Evolutionary conservation across 2,797 vertebrate species (phyloP).

Genomic region (Sebastes iracundus): DNA sequence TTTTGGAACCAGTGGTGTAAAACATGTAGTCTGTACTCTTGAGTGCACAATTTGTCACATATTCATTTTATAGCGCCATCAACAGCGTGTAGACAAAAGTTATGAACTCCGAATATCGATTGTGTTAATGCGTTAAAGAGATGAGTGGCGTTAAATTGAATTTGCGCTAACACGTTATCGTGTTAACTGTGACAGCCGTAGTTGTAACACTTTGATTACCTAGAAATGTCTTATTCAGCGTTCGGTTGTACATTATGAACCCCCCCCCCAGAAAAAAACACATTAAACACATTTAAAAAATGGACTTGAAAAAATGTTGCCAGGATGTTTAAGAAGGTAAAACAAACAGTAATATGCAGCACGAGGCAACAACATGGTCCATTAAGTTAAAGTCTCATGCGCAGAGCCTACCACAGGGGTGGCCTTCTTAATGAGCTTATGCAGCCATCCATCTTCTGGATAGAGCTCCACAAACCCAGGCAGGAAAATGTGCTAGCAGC

Average conservation of each 20-base stretch:
- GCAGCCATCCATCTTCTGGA: conserved; percentile 40
- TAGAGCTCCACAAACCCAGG: conserved; percentile 6
- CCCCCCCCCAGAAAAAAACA: background rate
- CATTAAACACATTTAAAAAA: background rate
- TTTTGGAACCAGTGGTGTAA: too few relatives aligned
- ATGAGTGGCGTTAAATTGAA: too few relatives aligned
- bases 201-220: too few relatives aligned
- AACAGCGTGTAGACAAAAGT: too few relatives aligned
- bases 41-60: background rate
- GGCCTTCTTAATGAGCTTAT: conserved; percentile 42
- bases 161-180: too few relatives aligned
- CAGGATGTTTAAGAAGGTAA: background rate
- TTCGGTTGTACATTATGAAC: too few relatives aligned
- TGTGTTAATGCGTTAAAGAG: too few relatives aligned
- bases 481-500: background rate
- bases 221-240: too few relatives aligned
- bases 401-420: conserved; percentile 17
- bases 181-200: too few relatives aligned
- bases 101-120: too few relatives aligned
- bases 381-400: conserved; percentile 31
- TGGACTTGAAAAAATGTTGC: background rate
- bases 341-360: conserved; percentile 21
- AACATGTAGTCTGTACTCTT: background rate
- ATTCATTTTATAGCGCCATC: too few relatives aligned
- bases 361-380: conserved; percentile 6